Evolutionary conservation across 2,888 invertebrate genomes (phyloP).

Genomic region (Pherbina coryleti): DNA sequence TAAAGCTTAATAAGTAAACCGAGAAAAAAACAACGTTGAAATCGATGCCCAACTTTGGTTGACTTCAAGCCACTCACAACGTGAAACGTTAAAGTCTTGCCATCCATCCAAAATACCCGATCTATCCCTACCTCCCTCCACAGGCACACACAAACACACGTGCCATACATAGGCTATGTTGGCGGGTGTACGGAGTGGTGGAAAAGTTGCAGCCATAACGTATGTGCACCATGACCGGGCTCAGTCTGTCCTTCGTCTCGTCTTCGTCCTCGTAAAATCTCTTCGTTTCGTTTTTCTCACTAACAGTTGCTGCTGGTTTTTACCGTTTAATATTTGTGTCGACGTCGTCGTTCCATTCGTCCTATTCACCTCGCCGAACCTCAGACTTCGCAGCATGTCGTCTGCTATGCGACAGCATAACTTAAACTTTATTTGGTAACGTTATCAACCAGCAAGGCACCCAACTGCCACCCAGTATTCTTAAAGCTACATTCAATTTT

Average conservation of each 20-base stretch:
- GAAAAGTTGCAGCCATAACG: neutral
- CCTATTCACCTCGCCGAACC: constrained; percentile 24
- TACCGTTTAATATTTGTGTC: neutral
- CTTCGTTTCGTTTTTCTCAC: neutral
- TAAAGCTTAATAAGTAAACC: constrained; percentile 27
- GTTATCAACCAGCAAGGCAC: neutral
- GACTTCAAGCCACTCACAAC: constrained; percentile 22
- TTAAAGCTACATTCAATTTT: constrained; percentile 22
- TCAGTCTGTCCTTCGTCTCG: constrained; percentile 15
- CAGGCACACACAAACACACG: constrained; percentile 17
- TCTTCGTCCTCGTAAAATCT: neutral
- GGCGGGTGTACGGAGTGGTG: neutral
- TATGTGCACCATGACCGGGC: neutral
- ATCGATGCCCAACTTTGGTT: constrained; percentile 40
- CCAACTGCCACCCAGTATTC: neutral
- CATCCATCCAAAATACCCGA: neutral
- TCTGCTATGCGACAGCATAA: constrained; percentile 6
- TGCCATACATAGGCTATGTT: neutral
- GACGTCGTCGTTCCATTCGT: neutral
- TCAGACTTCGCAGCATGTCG: constrained; percentile 6
- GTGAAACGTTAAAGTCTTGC: neutral
- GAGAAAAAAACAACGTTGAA: constrained; percentile 20
- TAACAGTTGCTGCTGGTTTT: neutral
- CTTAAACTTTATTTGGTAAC: constrained; percentile 15
- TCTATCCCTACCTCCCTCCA: neutral